Evolutionary conservation across 2,797 vertebrate genomes (phyloP).

Genomic region (Pterois miles): DNA sequence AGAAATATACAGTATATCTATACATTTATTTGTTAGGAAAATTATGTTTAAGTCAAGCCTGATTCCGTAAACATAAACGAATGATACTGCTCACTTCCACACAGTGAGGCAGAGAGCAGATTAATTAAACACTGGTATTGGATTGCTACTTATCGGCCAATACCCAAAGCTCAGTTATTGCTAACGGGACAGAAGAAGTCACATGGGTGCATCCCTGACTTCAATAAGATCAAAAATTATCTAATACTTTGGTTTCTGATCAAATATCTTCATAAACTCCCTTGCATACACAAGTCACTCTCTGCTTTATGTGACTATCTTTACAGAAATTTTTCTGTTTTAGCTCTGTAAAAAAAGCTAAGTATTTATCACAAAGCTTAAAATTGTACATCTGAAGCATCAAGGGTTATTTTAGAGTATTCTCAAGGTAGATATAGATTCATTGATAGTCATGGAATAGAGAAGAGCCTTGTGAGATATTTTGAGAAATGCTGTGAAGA

Average conservation of each 20-base stretch:
- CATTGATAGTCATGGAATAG: slow-evolving; percentile 26
- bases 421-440: slow-evolving; percentile 19
- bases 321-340: not conserved
- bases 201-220: not conserved
- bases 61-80: too few species aligned
- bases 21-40: too few species aligned
- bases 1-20: too few species aligned
- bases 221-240: not conserved
- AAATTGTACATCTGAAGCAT: not conserved
- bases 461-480: slow-evolving; percentile 33
- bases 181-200: not conserved
- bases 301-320: not conserved
- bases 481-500: slow-evolving; percentile 50
- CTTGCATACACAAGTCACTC: not conserved
- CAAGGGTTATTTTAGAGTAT: not conserved
- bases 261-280: not conserved
- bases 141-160: too few species aligned
- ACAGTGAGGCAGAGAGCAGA: too few species aligned
- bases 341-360: not conserved
- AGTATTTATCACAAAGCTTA: not conserved
- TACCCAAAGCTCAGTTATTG: too few species aligned
- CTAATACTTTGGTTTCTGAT: not conserved
- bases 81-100: too few species aligned
- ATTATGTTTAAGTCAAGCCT: too few species aligned
- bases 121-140: too few species aligned